These are phyloP conservation scores for Pseudopodoces humilis DNA, from an alignment of 2,113 vertebrate species.

Conservation along the genomic window DNA sequence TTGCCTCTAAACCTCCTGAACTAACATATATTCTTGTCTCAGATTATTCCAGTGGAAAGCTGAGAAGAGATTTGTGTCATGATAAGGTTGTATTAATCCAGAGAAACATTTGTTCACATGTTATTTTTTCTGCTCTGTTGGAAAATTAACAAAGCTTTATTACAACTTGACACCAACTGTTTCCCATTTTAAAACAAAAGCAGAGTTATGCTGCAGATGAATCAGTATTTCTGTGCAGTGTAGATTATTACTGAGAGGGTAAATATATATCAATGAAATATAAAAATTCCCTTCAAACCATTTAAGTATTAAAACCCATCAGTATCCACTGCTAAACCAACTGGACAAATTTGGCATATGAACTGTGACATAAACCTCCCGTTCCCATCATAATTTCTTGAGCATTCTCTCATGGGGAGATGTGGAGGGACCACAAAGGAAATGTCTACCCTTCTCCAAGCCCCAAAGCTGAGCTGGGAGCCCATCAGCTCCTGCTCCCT, in stretches of 20 bases:
- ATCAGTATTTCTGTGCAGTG: background rate
- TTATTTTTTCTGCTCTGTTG: background rate
- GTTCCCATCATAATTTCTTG: background rate
- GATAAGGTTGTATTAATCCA: constrained; percentile 8
- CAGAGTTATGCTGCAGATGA: background rate
- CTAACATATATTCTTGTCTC: constrained; percentile 26
- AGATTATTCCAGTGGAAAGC: constrained; percentile 8
- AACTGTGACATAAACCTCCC: background rate
- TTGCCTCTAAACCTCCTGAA: constrained; percentile 27
- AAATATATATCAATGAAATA: background rate
- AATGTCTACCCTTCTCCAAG: background rate
- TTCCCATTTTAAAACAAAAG: background rate
- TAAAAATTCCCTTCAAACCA: background rate
- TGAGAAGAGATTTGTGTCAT: constrained; percentile 14
- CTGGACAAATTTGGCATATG: background rate
- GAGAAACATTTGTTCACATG: background rate
- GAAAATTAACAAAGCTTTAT: background rate
- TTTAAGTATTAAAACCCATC: background rate
- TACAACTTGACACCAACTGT: background rate
- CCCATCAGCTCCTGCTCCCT: background rate
- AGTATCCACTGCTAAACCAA: background rate
- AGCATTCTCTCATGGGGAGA: background rate
- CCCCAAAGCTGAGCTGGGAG: background rate
- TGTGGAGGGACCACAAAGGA: background rate
- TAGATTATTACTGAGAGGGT: background rate